phyloP scores from a whole-genome alignment of 2,113 vertebrate genomes.

The Odocoileus hemionus region DNA sequence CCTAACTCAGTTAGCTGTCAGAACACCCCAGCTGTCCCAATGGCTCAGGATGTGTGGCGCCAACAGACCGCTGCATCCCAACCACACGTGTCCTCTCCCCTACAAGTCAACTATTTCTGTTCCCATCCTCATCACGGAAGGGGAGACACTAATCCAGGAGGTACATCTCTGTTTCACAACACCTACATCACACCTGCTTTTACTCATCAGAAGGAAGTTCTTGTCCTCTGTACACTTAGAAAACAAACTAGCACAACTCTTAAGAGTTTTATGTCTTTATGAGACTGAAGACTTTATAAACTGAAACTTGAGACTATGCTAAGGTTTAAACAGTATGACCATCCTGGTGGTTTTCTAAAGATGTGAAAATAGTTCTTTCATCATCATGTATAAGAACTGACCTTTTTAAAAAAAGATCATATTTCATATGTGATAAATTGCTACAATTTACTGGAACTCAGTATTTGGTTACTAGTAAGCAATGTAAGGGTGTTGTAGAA shows the following conservation, averaged over 20 bases:
- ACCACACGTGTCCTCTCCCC: not conserved
- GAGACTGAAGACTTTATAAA: not conserved
- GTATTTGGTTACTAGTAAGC: not conserved
- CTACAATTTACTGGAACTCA: not conserved
- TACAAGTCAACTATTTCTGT: not conserved
- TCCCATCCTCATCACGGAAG: not conserved
- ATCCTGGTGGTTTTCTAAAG: not conserved
- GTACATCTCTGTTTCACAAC: not conserved
- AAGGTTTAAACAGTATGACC: not conserved
- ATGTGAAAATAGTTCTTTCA: not conserved
- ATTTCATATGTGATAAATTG: not conserved
- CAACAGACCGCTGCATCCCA: not conserved
- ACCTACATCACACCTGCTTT: not conserved
- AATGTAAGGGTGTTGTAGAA: not conserved
- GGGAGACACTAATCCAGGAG: not conserved
- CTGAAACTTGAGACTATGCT: not conserved
- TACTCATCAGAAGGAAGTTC: not conserved
- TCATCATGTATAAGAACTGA: not conserved
- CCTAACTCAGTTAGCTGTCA: not conserved
- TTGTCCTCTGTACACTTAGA: not conserved
- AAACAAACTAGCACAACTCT: not conserved
- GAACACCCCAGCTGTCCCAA: not conserved
- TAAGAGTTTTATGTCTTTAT: not conserved
- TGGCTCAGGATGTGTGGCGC: not conserved
- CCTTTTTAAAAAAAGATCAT: not conserved